A percentile compares a stretch with the other conserved stretches of the same genome.
Conservation (phyloP, 2,888 invertebrate genomes). For the Drymonia ruficornis region DNA sequence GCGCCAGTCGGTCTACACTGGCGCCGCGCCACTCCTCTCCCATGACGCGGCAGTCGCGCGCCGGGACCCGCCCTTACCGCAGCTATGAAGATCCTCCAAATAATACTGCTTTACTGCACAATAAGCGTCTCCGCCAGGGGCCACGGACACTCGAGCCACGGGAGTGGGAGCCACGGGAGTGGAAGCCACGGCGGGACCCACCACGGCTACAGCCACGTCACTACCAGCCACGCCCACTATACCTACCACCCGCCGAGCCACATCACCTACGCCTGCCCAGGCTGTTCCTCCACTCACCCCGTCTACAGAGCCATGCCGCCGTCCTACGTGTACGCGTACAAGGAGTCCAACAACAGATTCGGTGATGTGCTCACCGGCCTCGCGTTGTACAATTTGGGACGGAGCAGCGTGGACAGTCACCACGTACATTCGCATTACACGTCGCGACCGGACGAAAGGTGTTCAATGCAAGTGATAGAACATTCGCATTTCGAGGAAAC, state of each 20-base stretch:
- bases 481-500: conserved; percentile 65
- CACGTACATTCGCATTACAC: conserved; percentile 52
- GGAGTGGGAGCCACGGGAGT: conserved; percentile 19
- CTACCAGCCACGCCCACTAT: conserved; percentile 64
- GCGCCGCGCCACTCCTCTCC: conserved; percentile 61
- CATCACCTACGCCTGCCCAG: conserved; percentile 65
- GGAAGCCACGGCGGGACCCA: conserved; percentile 36
- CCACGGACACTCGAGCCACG: conserved; percentile 18
- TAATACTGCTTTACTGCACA: conserved; percentile 45
- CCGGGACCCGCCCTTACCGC: conserved; percentile 60
- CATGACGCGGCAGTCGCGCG: conserved; percentile 66
- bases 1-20: conserved; percentile 68
- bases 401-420: conserved; percentile 51
- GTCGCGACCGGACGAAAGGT: conserved; percentile 57
- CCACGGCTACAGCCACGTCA: conserved; percentile 45
- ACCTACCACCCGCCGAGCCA: conserved; percentile 72
- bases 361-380: conserved; percentile 68
- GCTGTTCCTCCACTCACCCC: conserved; percentile 66
- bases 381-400: conserved; percentile 73
- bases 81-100: conserved; percentile 57
- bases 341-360: conserved; percentile 65
- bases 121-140: conserved; percentile 61
- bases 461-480: conserved; percentile 69
- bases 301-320: conserved; percentile 72
- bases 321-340: conserved; percentile 69